A percentile compares a stretch with the other conserved stretches of the same genome.
Conservation (phyloP, 2,797 vertebrate genomes). For the Phoxinus dragarum region DNA sequence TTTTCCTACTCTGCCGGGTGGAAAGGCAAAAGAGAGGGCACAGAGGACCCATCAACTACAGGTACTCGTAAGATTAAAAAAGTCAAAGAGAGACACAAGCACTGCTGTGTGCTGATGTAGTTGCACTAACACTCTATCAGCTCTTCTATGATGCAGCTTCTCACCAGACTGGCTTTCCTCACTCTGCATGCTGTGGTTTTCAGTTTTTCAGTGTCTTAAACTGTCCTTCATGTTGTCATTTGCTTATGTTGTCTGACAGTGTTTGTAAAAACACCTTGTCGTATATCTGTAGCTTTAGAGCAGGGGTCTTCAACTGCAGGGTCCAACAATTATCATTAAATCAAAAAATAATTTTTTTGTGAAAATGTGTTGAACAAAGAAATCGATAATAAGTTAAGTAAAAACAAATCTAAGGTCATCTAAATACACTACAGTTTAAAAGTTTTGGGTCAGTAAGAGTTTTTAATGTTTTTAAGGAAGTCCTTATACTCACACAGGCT, state of each 20-base stretch:
- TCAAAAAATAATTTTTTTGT: neutral
- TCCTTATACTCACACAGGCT: neutral
- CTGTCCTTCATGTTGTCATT: neutral
- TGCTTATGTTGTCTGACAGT: neutral
- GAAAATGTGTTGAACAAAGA: no score
- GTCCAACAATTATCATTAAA: neutral
- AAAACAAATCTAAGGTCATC: constrained; percentile 9
- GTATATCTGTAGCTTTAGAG: neutral
- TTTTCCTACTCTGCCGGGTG: neutral
- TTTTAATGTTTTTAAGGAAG: neutral
- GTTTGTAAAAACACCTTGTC: neutral
- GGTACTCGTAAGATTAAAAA: constrained; percentile 77
- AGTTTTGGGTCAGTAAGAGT: neutral
- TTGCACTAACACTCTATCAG: constrained; percentile 47
- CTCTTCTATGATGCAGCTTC: constrained; percentile 32
- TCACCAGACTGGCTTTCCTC: constrained; percentile 29
- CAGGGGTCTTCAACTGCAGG: constrained; percentile 8
- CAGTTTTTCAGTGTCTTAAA: constrained; percentile 38
- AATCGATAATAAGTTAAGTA: neutral
- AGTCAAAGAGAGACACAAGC: constrained; percentile 53
- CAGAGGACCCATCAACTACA: constrained; percentile 76
- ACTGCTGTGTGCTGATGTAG: constrained; percentile 59
- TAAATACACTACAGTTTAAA: neutral
- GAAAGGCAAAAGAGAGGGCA: neutral
- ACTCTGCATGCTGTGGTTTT: constrained; percentile 40